Base-by-base conservation (phyloP, 2,113 vertebrate species). In the Mustela nigripes region DNA sequence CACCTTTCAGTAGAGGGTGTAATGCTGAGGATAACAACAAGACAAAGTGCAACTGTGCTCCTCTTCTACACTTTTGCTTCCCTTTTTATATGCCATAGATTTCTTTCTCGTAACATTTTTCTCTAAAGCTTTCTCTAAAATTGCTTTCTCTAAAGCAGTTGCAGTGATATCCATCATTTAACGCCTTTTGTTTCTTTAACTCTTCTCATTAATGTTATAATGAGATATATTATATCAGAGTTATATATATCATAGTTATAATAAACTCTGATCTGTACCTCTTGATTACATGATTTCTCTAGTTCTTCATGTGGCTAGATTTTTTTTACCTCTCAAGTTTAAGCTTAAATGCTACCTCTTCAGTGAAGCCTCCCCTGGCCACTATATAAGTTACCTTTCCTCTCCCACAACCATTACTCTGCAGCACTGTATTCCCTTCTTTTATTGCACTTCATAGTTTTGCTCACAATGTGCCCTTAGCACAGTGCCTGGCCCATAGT, bases 51-150 rank as follows among this genome's bases (percentile, higher is more conserved):
- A 48, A 14, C 0, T 79, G 24, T 39, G 81, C 89, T 88, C 5
- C 42, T 63, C 3, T 83, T 63, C 2, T 83, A 80, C 26, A 22
- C 7, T 39, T 89, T 94, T 97, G 9, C 31, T 80, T 92, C 50
- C 67, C 45, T 60, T 89, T 94, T 91, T 73, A 95, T 92, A 24
- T 85, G 14, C 22, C 33, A 67, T 26, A 81, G 69, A 60, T 88
- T 97, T 86, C 28, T 95, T 85, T 97, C 71, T 92, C 39, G 50
- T 89, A 24, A 8, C 14, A 67, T 67, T n/a, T 71, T 91, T 96
- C 67, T 93, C 45, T 65, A 78, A 91, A 82, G 78, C 24, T 48
- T 48, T 48, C 9, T 48, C 45, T 48, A 48, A 48, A 48, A 48
- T 48, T 48, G 45, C 39, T 71, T 91, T 96, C 67, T 93, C 45